These are phyloP conservation scores for Drosophila mimica DNA, from an alignment of 2,888 invertebrate species.

Conservation along the genomic window DNA sequence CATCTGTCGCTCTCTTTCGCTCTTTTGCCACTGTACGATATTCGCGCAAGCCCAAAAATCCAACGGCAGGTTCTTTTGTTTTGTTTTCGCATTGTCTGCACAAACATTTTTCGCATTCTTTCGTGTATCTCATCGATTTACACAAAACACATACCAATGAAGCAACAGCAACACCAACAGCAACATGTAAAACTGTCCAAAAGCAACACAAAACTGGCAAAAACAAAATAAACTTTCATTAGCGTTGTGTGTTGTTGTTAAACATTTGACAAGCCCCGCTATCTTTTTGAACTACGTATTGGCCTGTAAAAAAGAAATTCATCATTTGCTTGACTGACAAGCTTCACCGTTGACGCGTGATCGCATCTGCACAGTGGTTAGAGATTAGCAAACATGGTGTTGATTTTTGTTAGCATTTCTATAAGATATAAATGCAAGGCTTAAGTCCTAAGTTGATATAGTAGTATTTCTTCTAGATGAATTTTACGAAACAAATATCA, in stretches of 20 bases:
- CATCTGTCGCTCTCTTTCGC: constrained; percentile 1
- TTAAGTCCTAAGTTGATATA: background rate
- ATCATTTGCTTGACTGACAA: constrained; percentile 64
- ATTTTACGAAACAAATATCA: background rate
- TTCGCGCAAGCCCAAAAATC: constrained; percentile 24
- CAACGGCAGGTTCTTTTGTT: constrained; percentile 66
- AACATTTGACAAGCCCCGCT: constrained; percentile 60
- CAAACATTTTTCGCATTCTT: constrained; percentile 77
- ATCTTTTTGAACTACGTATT: constrained; percentile 51
- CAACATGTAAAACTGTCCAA: constrained; percentile 30
- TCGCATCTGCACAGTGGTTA: constrained; percentile 53
- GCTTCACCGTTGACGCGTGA: constrained; percentile 46
- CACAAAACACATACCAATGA: constrained; percentile 65
- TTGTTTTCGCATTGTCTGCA: constrained; percentile 56
- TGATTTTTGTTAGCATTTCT: background rate
- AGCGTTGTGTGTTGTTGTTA: constrained; percentile 59
- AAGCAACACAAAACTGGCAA: constrained; percentile 34
- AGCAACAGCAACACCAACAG: constrained; percentile 29
- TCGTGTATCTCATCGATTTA: constrained; percentile 53
- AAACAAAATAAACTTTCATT: constrained; percentile 67
- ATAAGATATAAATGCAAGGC: background rate
- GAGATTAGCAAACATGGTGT: background rate
- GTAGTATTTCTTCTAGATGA: background rate
- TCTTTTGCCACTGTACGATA: constrained; percentile 51
- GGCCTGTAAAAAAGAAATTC: constrained; percentile 75